Conservation (phyloP, 2,888 invertebrate genomes). For the Strigamia maritima region DNA sequence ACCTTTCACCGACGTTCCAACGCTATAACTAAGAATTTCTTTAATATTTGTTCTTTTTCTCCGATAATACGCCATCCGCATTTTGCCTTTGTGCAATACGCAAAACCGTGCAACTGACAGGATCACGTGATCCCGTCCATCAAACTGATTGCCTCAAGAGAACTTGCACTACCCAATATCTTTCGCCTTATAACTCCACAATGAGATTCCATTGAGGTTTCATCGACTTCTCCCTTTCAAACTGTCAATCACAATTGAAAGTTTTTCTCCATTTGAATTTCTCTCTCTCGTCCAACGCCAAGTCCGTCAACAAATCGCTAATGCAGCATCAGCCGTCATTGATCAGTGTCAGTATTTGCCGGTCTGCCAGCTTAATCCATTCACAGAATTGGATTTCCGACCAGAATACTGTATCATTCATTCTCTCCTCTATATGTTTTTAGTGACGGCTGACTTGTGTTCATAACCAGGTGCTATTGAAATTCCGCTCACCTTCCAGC, state of each 20-base stretch:
- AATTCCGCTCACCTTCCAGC: neutral
- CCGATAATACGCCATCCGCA: neutral
- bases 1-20: neutral
- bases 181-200: constrained; percentile 27
- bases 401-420: constrained; percentile 23
- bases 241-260: constrained; percentile 18
- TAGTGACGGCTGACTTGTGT: constrained; percentile 16
- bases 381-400: constrained; percentile 8
- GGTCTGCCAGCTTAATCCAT: neutral
- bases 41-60: constrained; percentile 6
- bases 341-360: constrained; percentile 6
- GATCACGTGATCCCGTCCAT: constrained; percentile 13
- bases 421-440: neutral
- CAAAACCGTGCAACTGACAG: constrained; percentile 5
- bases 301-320: neutral
- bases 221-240: constrained; percentile 17
- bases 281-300: neutral
- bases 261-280: neutral
- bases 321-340: neutral
- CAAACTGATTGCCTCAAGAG: constrained; percentile 3
- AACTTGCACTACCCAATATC: constrained; percentile 1
- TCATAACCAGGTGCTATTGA: constrained; percentile 11
- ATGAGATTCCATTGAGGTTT: constrained; percentile 24
- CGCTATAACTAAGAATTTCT: constrained; percentile 4
- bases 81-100: neutral